These are phyloP conservation scores for Itoplectis maculator DNA, from an alignment of 2,888 invertebrate species.

Conservation along the genomic window DNA sequence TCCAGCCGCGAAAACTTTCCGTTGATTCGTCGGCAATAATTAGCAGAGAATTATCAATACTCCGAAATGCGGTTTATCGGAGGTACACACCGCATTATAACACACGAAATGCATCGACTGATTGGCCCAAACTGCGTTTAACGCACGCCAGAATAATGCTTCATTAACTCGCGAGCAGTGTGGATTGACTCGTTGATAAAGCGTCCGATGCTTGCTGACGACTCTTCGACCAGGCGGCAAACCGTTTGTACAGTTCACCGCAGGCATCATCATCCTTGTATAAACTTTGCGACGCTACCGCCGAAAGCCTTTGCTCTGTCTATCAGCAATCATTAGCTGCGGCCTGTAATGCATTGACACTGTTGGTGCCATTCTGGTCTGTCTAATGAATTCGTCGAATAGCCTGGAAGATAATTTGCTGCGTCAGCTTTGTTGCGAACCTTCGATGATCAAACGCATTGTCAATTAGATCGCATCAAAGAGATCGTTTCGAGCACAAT, in stretches of 20 bases:
- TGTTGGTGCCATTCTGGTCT: constrained; percentile 40
- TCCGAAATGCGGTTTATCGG: constrained; percentile 5
- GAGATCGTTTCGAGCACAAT: constrained; percentile 54
- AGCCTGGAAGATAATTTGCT: constrained; percentile 59
- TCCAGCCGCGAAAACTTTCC: background rate
- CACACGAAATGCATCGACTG: constrained; percentile 14
- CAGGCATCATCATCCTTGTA: constrained; percentile 60
- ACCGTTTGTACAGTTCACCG: constrained; percentile 64
- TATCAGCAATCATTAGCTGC: constrained; percentile 63
- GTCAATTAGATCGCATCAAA: constrained; percentile 66
- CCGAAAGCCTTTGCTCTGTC: constrained; percentile 52
- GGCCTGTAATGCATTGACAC: constrained; percentile 23
- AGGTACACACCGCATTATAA: background rate
- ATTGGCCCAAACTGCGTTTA: background rate
- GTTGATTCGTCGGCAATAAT: background rate
- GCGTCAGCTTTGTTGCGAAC: constrained; percentile 48
- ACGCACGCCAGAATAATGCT: constrained; percentile 2
- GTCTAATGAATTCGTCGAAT: constrained; percentile 30
- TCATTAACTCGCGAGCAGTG: constrained; percentile 10
- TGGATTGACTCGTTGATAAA: constrained; percentile 37
- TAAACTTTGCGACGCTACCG: constrained; percentile 61
- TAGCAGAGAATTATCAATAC: constrained; percentile 3
- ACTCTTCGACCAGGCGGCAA: constrained; percentile 51
- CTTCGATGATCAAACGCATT: constrained; percentile 61
- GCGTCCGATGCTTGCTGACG: constrained; percentile 37